phyloP scores from a whole-genome alignment of 2,113 vertebrate species.

The Isurus oxyrinchus region DNA sequence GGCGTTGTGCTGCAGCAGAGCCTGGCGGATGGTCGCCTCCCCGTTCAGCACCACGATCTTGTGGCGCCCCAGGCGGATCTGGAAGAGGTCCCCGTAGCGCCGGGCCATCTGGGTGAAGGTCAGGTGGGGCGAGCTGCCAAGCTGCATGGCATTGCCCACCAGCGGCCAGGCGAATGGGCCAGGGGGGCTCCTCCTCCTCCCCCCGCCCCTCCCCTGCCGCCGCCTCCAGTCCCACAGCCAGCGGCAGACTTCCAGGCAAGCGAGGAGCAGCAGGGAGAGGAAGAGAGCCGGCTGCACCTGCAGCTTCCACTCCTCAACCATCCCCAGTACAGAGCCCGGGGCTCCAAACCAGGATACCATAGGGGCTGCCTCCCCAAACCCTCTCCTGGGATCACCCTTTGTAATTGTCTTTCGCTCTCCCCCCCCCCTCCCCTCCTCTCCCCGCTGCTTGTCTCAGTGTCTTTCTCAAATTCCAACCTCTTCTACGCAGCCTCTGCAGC shows the following conservation, averaged over 20 bases:
- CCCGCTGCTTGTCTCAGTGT: background rate
- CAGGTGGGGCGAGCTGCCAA: slow-evolving; percentile 71
- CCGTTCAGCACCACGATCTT: slow-evolving; percentile 73
- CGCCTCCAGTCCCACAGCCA: slow-evolving; percentile 52
- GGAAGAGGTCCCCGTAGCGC: slow-evolving; percentile 67
- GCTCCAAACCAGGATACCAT: background rate
- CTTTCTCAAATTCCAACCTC: background rate
- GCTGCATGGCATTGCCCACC: slow-evolving; percentile 72
- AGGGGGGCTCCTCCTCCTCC: slow-evolving; percentile 51
- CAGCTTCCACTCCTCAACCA: slow-evolving; percentile 59
- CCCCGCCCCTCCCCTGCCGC: slow-evolving; percentile 38
- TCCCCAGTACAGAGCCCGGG: slow-evolving; percentile 52
- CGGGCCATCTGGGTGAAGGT: slow-evolving; percentile 58
- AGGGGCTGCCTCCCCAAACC: background rate
- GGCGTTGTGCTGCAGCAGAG: slow-evolving; percentile 60
- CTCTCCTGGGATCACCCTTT: background rate
- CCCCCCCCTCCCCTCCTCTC: background rate
- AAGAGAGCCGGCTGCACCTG: slow-evolving; percentile 58
- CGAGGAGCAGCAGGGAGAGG: slow-evolving; percentile 53
- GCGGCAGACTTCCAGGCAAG: slow-evolving; percentile 61
- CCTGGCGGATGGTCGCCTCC: slow-evolving; percentile 60
- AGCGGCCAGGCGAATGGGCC: slow-evolving; percentile 69
- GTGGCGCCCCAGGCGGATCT: slow-evolving; percentile 67
- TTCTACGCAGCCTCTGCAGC: background rate
- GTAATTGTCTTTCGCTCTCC: background rate